Base-by-base conservation (phyloP, 2,113 vertebrate genomes). In the Callospermophilus lateralis region DNA sequence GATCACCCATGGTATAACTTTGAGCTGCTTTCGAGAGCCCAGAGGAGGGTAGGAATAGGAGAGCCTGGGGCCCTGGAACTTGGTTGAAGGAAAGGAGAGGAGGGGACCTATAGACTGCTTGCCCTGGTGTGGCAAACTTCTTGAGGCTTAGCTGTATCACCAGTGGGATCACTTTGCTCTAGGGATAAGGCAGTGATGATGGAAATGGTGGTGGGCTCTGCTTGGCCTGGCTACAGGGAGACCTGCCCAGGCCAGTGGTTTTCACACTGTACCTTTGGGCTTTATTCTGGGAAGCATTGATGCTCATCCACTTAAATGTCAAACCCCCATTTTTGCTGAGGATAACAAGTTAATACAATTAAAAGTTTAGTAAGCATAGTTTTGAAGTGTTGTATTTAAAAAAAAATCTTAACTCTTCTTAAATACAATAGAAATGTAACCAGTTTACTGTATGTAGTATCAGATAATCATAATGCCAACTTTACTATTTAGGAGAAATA, bases 351-450 rank as follows among this genome's bases (percentile, higher is more conserved):
- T 58, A 68, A 61, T 48, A 48, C 15, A 58, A 42, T 72, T 58
- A 26, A 87, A 9, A 65, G 34, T 73, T 93, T 70, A 32, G 20
- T 42, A 53, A 76, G 16, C 42, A 45, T 34, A 73, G 84, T 53
- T 77, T 72, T 78, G 83, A 94, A 84, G 22, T 84, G 20, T 81
- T 72, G 63, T n/a, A n/a, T 58, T 55, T 90, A 90, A 73, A 63
- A 63, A 45, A 63, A 63, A 67, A 42, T 77, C 48, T 80, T 73
- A n/a, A n/a, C 7, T 10, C 1, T 84, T 10, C 1, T 84, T 89
- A 80, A 96, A 51, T 61, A 51, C 84, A 89, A 72, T 70, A 94
- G 81, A 83, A 90, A 37, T 63, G 8, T 15, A 51, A 17, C 10
- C 11, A 61, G 4, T 63, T 93, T 68, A 74, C 22, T 19, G 8